Percentiles rank a stretch among this genome's conserved stretches.
Conservation (phyloP, 2,113 vertebrate species). For the Glaucomys volans region DNA sequence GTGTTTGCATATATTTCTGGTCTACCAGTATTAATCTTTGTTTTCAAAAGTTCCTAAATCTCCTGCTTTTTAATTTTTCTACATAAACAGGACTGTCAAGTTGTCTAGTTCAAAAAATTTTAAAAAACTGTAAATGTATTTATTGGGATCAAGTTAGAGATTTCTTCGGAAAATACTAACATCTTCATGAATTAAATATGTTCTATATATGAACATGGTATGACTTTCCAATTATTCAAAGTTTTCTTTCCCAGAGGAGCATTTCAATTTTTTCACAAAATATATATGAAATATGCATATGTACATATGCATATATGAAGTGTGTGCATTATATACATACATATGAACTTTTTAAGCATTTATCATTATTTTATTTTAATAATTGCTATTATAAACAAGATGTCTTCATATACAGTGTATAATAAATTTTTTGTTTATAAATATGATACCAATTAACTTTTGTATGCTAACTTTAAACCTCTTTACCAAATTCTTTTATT, state of each 20-base stretch:
- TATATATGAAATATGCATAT: no score
- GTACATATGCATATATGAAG: neutral
- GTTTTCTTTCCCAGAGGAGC: neutral
- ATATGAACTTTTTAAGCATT: neutral
- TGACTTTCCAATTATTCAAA: neutral
- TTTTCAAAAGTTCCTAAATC: neutral
- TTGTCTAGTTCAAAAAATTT: neutral
- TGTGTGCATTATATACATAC: neutral
- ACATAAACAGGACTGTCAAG: neutral
- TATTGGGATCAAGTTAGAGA: neutral
- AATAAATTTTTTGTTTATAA: neutral
- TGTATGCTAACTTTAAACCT: neutral
- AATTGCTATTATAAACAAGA: neutral
- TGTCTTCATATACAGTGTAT: neutral
- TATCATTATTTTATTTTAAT: neutral
- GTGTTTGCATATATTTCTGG: neutral
- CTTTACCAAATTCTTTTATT: neutral
- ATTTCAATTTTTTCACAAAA: neutral
- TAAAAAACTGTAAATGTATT: neutral
- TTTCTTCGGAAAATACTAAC: neutral
- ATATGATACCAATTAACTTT: neutral
- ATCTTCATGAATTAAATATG: neutral
- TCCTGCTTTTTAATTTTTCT: neutral
- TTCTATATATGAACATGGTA: neutral
- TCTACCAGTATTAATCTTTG: neutral